Percentiles rank a stretch among this genome's conserved stretches.
phyloP scores from a whole-genome alignment of 1,140 invertebrate species.

The Halictus rubicundus region DNA sequence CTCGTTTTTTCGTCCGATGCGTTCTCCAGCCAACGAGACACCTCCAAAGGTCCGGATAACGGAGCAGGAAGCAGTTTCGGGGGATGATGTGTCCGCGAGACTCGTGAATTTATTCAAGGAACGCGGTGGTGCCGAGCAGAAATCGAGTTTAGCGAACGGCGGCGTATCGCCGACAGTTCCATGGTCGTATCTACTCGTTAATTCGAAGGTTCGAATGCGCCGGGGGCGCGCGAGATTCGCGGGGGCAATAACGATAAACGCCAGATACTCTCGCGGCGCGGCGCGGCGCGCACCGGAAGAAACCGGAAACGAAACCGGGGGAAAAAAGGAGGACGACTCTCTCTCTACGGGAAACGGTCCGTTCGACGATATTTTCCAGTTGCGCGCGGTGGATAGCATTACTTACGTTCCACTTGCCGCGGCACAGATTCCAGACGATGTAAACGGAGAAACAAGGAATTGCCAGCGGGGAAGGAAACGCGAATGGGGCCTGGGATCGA shows the following conservation, averaged over 20 bases:
- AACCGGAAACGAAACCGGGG: background rate
- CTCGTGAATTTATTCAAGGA: no score
- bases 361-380: conserved; percentile 53
- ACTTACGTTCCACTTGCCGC: conserved; percentile 37
- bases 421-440: conserved; percentile 45
- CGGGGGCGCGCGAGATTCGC: background rate
- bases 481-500: conserved; percentile 26
- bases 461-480: conserved; percentile 42
- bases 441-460: conserved; percentile 52
- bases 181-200: background rate
- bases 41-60: no score
- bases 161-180: background rate
- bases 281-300: background rate
- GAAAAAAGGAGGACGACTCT: conserved; percentile 15
- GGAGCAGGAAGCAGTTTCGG: no score
- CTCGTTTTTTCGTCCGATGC: background rate
- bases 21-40: no score
- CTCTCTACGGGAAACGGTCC: background rate
- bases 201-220: conserved; percentile 12
- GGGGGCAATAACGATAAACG: conserved; percentile 36
- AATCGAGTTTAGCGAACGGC: background rate
- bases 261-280: background rate
- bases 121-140: background rate
- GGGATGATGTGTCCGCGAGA: no score
- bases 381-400: conserved; percentile 25